Conservation (phyloP, 2,113 vertebrate genomes). For the Xiphias gladius region DNA sequence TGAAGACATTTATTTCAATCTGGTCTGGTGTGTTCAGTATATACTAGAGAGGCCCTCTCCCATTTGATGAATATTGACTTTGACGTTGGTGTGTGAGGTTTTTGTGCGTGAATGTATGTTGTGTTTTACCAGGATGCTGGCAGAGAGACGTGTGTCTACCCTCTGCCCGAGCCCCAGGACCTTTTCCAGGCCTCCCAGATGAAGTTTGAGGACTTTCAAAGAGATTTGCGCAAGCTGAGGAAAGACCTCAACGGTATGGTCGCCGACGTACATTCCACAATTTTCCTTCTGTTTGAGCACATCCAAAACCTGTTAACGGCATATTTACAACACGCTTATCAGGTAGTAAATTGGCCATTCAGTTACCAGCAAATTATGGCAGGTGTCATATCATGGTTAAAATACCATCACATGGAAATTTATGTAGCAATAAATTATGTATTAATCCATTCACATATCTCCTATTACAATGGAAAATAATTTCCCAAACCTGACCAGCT, state of each 20-base stretch:
- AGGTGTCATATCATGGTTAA: constrained; percentile 44
- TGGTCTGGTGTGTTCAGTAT: constrained; percentile 37
- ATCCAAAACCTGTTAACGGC: constrained; percentile 21
- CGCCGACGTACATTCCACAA: background rate
- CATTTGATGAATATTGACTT: constrained; percentile 62
- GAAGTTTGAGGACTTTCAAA: constrained; percentile 98
- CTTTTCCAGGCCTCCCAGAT: constrained; percentile 96
- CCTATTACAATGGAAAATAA: constrained; percentile 52
- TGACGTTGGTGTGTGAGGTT: constrained; percentile 53
- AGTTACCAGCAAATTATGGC: constrained; percentile 10
- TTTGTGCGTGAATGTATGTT: constrained; percentile 63
- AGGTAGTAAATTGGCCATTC: constrained; percentile 23
- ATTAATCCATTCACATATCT: constrained; percentile 47
- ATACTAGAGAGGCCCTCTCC: constrained; percentile 54
- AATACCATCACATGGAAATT: constrained; percentile 26
- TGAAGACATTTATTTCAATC: constrained; percentile 61
- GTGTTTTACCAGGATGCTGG: constrained; percentile 89
- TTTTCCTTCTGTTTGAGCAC: constrained; percentile 8
- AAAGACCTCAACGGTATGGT: constrained; percentile 92
- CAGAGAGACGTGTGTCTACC: constrained; percentile 91
- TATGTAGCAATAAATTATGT: constrained; percentile 21
- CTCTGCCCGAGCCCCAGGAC: constrained; percentile 96
- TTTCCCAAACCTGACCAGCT: constrained; percentile 59
- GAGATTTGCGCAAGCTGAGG: constrained; percentile 94
- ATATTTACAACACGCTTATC: constrained; percentile 32